Percentiles rank a stretch among this genome's conserved stretches.
phyloP scores from a whole-genome alignment of 2,797 vertebrate species.

The Urophycis tenuis region DNA sequence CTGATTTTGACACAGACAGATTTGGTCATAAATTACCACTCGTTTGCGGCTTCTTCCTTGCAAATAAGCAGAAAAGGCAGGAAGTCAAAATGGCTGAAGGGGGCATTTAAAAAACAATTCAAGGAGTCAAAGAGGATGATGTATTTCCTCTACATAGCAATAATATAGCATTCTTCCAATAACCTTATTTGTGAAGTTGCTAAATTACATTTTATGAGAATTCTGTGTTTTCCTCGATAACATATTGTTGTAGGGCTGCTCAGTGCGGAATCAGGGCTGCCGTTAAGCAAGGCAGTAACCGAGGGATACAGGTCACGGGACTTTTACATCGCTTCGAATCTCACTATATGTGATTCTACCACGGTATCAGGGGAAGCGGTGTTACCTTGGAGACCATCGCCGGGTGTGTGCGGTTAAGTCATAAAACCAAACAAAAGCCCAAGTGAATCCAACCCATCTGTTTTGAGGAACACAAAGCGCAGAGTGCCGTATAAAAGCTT shows the following conservation, averaged over 20 bases:
- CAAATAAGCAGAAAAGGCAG: neutral
- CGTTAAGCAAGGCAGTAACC: neutral
- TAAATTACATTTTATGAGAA: neutral
- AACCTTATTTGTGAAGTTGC: neutral
- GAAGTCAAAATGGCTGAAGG: neutral
- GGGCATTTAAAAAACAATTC: neutral
- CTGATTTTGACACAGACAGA: neutral
- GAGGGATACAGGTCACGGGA: neutral
- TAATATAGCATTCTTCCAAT: neutral
- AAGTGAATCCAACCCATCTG: neutral
- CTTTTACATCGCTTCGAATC: neutral
- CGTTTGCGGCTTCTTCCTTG: neutral
- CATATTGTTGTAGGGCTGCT: neutral
- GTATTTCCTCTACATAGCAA: neutral
- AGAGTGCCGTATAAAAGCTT: neutral
- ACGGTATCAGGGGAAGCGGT: neutral
- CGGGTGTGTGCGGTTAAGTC: neutral
- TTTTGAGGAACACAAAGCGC: neutral
- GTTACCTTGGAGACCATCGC: neutral
- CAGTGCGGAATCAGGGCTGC: neutral
- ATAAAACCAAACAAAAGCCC: neutral
- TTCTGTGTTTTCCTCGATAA: neutral
- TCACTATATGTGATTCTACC: neutral
- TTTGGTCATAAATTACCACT: neutral
- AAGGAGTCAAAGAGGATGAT: neutral